Conservation (phyloP, 2,888 invertebrate species). For the Drosophila setosimentum region DNA sequence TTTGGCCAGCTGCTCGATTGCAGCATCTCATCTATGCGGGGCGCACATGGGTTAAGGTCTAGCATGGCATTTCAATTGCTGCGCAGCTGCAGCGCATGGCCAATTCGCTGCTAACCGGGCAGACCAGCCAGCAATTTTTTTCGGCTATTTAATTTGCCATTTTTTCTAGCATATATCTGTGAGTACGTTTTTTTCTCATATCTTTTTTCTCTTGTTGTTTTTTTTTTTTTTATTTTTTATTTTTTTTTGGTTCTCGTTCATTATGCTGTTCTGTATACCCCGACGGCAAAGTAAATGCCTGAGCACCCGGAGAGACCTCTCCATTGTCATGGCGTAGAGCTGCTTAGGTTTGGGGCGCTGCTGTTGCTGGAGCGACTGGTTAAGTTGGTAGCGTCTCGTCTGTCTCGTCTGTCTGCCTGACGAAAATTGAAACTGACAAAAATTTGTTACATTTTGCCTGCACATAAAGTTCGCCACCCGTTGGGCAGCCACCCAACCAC, state of each 20-base stretch:
- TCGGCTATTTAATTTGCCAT: constrained; percentile 80
- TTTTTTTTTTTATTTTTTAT: constrained; percentile 31
- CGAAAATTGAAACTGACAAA: constrained; percentile 83
- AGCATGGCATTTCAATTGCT: constrained; percentile 47
- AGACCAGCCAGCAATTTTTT: constrained; percentile 51
- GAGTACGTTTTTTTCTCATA: constrained; percentile 48
- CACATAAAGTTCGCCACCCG: constrained; percentile 60
- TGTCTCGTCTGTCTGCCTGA: constrained; percentile 43
- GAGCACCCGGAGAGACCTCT: constrained; percentile 65
- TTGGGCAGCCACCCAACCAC: constrained; percentile 45
- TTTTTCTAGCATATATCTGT: constrained; percentile 74
- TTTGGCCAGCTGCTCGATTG: constrained; percentile 37
- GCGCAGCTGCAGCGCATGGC: constrained; percentile 70
- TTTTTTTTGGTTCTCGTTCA: constrained; percentile 69
- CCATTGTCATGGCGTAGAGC: constrained; percentile 70
- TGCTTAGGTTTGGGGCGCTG: constrained; percentile 8
- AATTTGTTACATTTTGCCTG: constrained; percentile 77
- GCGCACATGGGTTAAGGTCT: constrained; percentile 59
- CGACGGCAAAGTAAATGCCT: constrained; percentile 83
- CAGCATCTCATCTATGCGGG: constrained; percentile 7
- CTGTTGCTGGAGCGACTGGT: constrained; percentile 33
- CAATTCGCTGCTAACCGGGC: constrained; percentile 51
- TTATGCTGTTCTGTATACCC: constrained; percentile 76
- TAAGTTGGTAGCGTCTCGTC: constrained; percentile 42
- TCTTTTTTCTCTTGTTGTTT: constrained; percentile 16